phyloP scores from a whole-genome alignment of 2,113 vertebrate genomes.

The Pelobates fuscus region DNA sequence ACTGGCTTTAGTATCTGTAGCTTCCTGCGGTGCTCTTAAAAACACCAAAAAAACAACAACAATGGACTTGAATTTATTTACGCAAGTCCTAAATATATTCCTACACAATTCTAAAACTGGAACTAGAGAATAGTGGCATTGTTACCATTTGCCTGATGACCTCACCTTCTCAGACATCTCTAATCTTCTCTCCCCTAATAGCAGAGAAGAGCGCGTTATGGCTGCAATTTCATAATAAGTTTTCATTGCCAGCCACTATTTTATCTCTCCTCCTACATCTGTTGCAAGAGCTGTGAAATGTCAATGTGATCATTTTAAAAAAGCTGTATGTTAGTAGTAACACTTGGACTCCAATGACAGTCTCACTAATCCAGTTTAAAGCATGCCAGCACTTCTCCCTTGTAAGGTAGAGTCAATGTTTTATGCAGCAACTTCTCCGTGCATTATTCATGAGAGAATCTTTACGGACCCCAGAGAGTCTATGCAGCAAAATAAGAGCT shows the following conservation, averaged over 20 bases:
- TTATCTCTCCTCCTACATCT: slow-evolving; percentile 21
- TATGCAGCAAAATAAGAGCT: slow-evolving; percentile 31
- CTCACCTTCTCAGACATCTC: slow-evolving; percentile 6
- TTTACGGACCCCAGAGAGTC: slow-evolving; percentile 50
- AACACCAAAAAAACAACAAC: too few relatives aligned
- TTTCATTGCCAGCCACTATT: slow-evolving; percentile 4
- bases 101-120: neutral
- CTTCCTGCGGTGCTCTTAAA: too few relatives aligned
- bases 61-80: too few relatives aligned
- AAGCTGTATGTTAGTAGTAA: slow-evolving; percentile 32
- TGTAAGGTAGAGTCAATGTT: slow-evolving; percentile 50
- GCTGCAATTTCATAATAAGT: slow-evolving; percentile 9
- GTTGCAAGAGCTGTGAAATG: slow-evolving; percentile 26
- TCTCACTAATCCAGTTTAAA: slow-evolving; percentile 39
- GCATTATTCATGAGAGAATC: slow-evolving; percentile 51
- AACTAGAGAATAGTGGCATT: neutral
- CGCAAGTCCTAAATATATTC: too few relatives aligned
- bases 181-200: slow-evolving; percentile 28
- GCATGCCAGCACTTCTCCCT: slow-evolving; percentile 46
- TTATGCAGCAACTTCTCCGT: slow-evolving; percentile 53
- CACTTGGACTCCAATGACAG: slow-evolving; percentile 11
- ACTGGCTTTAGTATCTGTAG: too few relatives aligned
- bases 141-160: slow-evolving; percentile 14
- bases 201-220: slow-evolving; percentile 9
- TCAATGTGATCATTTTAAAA: slow-evolving; percentile 31